Evolutionary conservation across 2,797 vertebrate genomes (phyloP).

Genomic region (Lutjanus campechanus): DNA sequence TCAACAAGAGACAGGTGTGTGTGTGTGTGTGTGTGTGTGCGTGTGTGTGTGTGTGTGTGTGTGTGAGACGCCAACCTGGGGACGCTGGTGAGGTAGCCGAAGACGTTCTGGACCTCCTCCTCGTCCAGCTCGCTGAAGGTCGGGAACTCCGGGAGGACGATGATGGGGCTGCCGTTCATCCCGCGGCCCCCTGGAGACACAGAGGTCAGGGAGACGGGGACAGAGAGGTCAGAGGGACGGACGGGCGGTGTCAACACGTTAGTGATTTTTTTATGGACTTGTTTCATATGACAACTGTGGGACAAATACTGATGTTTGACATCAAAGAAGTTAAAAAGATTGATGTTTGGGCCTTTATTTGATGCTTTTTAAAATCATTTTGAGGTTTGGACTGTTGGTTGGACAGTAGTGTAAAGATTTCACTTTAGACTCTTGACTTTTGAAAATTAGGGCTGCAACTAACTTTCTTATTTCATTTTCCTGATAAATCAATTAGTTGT

Average conservation of each 20-base stretch:
- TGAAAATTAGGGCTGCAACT: no score
- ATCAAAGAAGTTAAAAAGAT: no score
- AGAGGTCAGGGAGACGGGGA: slow-evolving; percentile 15
- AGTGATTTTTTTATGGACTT: no score
- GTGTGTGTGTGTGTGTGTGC: not conserved
- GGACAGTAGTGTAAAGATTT: no score
- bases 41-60: slow-evolving; percentile 3
- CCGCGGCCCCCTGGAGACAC: slow-evolving; percentile 90
- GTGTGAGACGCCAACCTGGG: slow-evolving; percentile 87
- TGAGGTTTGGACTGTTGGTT: no score
- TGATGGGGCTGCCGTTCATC: slow-evolving; percentile 90
- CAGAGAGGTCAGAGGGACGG: slow-evolving; percentile 13
- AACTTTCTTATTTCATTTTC: no score
- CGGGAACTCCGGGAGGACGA: slow-evolving; percentile 95
- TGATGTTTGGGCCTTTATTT: no score
- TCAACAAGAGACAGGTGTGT: not conserved
- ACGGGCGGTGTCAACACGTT: not conserved
- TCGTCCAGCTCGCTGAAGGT: slow-evolving; percentile 91
- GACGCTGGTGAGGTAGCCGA: slow-evolving; percentile 92
- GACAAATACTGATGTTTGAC: no score
- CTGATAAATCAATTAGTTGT: no score
- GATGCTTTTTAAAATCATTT: no score
- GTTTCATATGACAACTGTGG: no score
- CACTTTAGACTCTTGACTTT: no score
- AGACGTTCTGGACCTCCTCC: slow-evolving; percentile 92